phyloP scores from a whole-genome alignment of 2,888 invertebrate species.

The Drosophila flavopinicola region DNA sequence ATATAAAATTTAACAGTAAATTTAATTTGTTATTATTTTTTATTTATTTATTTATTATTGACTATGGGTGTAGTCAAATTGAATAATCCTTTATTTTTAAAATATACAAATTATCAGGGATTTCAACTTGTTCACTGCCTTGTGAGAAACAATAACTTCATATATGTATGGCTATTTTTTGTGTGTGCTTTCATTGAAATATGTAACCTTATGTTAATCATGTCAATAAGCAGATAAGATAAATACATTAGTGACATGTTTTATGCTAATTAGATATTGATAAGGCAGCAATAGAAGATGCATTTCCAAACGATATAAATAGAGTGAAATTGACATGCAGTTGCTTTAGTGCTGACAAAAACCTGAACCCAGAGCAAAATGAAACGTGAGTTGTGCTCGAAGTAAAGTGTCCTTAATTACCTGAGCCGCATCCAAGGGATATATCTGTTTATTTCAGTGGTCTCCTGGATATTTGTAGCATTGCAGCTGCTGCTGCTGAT shows the following conservation, averaged over 20 bases:
- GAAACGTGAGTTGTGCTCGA: slow-evolving; percentile 53
- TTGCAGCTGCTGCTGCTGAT: slow-evolving; percentile 51
- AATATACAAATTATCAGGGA: no score
- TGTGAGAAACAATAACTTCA: no score
- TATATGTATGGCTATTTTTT: background rate
- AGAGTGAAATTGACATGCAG: background rate
- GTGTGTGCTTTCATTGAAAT: slow-evolving; percentile 26
- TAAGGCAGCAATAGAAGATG: slow-evolving; percentile 10
- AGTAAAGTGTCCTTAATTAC: background rate
- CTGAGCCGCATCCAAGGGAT: slow-evolving; percentile 12
- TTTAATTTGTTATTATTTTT: background rate
- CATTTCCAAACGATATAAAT: slow-evolving; percentile 52
- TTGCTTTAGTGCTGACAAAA: slow-evolving; percentile 6
- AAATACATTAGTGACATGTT: slow-evolving; percentile 36
- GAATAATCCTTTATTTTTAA: no score
- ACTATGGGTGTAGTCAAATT: no score
- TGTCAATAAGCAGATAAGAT: slow-evolving; percentile 21
- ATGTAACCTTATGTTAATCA: slow-evolving; percentile 36
- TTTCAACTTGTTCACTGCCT: no score
- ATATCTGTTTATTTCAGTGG: slow-evolving; percentile 41
- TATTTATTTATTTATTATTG: background rate
- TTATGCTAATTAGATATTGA: slow-evolving; percentile 55
- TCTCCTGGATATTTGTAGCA: slow-evolving; percentile 39
- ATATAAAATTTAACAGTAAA: no score
- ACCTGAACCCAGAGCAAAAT: slow-evolving; percentile 27